Evolutionary conservation across 1,140 invertebrate genomes (phyloP).

Genomic region (Drosophila jambulina): DNA sequence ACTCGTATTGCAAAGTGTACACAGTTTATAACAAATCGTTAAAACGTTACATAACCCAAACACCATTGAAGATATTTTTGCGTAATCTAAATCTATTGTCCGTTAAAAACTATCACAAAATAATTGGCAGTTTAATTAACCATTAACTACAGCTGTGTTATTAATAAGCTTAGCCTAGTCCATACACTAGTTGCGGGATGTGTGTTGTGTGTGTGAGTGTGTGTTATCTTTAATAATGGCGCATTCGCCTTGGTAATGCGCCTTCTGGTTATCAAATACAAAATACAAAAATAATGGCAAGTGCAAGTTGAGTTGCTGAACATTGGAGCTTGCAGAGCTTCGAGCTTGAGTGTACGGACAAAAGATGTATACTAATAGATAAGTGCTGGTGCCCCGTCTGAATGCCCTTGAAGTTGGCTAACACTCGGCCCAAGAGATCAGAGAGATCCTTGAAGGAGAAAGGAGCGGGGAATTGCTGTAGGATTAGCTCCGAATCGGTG

Average conservation of each 20-base stretch:
- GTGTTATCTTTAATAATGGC: conserved; percentile 45
- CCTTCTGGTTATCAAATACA: conserved; percentile 58
- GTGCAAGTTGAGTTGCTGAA: conserved; percentile 63
- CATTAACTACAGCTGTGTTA: conserved; percentile 53
- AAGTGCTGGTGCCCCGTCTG: conserved; percentile 29
- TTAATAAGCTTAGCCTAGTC: conserved; percentile 31
- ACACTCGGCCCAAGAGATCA: conserved; percentile 53
- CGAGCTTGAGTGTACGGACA: conserved; percentile 21
- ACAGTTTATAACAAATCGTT: conserved; percentile 68
- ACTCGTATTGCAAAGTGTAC: conserved; percentile 72
- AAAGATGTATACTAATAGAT: conserved; percentile 7
- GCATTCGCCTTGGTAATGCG: conserved; percentile 44
- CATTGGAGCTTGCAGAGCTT: conserved; percentile 8
- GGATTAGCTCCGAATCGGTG: conserved; percentile 39
- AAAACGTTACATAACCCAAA: conserved; percentile 75
- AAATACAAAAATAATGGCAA: conserved; percentile 78
- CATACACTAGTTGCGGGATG: conserved; percentile 42
- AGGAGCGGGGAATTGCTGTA: conserved; percentile 39
- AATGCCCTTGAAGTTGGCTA: conserved; percentile 42
- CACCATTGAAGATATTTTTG: conserved; percentile 66
- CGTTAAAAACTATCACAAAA: conserved; percentile 81
- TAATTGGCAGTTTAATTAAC: conserved; percentile 82
- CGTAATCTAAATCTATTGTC: conserved; percentile 53
- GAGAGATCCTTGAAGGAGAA: conserved; percentile 52
- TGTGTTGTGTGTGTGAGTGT: conserved; percentile 10